Conservation (phyloP, 2,113 vertebrate genomes). For the Mellivora capensis region DNA sequence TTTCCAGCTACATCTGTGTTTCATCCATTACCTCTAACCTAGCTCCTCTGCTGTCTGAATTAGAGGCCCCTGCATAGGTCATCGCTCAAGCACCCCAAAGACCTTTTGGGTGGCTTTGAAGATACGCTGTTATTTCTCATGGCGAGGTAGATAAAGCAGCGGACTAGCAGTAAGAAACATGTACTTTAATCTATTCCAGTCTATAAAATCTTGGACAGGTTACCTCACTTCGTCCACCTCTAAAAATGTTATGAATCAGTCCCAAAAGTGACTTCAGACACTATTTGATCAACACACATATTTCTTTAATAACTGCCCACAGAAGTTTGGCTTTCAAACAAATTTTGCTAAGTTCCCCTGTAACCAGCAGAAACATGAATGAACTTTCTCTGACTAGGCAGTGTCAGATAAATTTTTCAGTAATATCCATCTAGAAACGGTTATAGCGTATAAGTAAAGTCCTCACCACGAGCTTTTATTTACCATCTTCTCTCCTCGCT, state of each 20-base stretch:
- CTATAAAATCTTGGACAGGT: neutral
- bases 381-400: neutral
- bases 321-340: slow-evolving; percentile 25
- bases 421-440: neutral
- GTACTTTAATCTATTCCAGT: neutral
- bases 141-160: neutral
- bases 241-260: neutral
- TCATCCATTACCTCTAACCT: neutral
- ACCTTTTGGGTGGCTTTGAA: neutral
- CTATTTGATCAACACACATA: neutral
- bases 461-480: neutral
- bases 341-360: neutral
- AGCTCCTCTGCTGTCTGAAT: neutral
- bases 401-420: neutral
- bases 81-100: neutral
- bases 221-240: neutral
- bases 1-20: neutral
- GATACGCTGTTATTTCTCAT: neutral
- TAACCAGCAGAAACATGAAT: neutral
- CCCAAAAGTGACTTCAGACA: neutral
- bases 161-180: neutral
- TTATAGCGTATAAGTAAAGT: neutral
- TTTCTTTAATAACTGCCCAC: neutral
- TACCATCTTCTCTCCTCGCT: neutral
- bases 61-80: neutral